These are phyloP conservation scores for Lissocephala sabroskyi DNA, from an alignment of 2,888 invertebrate species.

Conservation along the genomic window DNA sequence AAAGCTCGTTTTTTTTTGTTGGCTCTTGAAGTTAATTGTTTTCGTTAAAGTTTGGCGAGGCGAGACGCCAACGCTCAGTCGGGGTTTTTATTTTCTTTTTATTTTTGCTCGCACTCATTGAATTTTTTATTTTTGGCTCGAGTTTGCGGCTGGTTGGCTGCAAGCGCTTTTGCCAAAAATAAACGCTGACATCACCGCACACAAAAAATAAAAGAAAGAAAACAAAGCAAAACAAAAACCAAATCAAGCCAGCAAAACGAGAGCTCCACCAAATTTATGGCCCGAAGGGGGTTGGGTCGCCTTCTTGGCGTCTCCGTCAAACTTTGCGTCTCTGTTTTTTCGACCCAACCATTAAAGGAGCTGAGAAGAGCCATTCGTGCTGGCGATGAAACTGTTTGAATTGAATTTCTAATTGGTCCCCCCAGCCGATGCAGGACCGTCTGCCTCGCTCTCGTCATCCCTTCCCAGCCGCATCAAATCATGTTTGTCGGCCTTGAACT, in stretches of 20 bases:
- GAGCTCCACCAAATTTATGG: conserved; percentile 41
- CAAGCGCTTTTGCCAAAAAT: conserved; percentile 50
- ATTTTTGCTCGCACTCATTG: conserved; percentile 13
- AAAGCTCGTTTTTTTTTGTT: too few species aligned
- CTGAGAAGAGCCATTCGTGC: too few species aligned
- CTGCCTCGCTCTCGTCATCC: too few species aligned
- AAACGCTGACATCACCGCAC: conserved; percentile 58
- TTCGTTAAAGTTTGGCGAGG: conserved; percentile 17
- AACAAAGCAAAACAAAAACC: conserved; percentile 22
- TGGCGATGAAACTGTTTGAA: too few species aligned
- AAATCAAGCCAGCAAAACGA: conserved; percentile 37
- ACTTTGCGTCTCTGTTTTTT: too few species aligned
- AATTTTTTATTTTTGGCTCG: conserved; percentile 65
- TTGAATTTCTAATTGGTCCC: too few species aligned
- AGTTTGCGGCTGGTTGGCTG: conserved; percentile 30
- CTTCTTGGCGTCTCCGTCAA: too few species aligned
- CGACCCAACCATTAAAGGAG: too few species aligned
- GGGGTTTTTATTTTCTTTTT: conserved; percentile 12
- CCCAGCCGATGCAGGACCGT: too few species aligned
- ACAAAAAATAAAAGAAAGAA: conserved; percentile 13
- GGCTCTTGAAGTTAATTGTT: conserved; percentile 17
- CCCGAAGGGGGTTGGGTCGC: neutral
- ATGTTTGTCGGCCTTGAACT: conserved; percentile 14
- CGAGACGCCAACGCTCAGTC: conserved; percentile 17
- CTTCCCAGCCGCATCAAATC: neutral